Base-by-base conservation (phyloP, 1,140 invertebrate species). In the Lepidostoma basale region DNA sequence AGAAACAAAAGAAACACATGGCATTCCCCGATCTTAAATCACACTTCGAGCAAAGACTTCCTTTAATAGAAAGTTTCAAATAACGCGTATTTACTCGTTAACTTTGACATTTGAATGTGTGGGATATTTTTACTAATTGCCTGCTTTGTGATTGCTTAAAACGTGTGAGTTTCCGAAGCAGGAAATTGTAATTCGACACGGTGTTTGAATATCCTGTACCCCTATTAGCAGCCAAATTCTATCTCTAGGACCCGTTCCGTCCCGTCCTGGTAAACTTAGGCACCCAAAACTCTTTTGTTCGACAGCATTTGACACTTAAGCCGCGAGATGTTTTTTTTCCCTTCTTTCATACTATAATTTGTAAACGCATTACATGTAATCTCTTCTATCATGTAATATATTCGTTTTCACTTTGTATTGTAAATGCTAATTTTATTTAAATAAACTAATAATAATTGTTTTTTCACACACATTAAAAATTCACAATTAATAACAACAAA, bases 161-260 rank as follows among this genome's bases (percentile, higher is more conserved):
- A 23, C 20, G 25, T 33, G 26, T 20, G n/a, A 54, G 40, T 56
- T 58, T 23, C 44, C 23, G 16, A 22, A 12, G 26, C 64, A 66
- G 64, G 64, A 66, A 66, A 58, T 45, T 14, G 64, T 66, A 66
- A 66, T 66, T 30, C 26, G 64, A 66, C 64, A 66, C 64, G 64
- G 33, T 56, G 49, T 56, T 66, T 59, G 39, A 49, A 58, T 40
- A 59, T 56, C 52, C 39, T 52, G 52, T 58, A 26, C 52, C 64
- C 64, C 64, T 66, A 66, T 66, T 66, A 66, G 62, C 20, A 20
- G 42, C 64, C 23, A 26, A 63, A 49, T 63, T 12, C 33, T 59
- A 39, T 59, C 10, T 59, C 18, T 36, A 26, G 33, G 40, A 54
- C 25, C 28, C 49, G 49, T 16, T 26, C 49, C 3, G 40, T 30